Conservation (phyloP, 1,140 invertebrate genomes). For the Mercenaria mercenaria region DNA sequence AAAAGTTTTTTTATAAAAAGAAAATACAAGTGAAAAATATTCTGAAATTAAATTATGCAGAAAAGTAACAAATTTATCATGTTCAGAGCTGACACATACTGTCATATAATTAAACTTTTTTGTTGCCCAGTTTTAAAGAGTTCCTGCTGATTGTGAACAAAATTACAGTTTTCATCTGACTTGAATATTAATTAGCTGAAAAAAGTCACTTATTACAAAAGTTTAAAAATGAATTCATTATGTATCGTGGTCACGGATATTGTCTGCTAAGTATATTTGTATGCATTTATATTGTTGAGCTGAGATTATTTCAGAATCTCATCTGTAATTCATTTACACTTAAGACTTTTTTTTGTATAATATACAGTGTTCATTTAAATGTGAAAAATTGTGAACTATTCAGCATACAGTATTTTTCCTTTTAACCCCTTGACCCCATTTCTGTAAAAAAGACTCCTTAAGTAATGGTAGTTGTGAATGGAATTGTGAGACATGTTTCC, state of each 20-base stretch:
- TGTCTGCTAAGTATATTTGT: not conserved
- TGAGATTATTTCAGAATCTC: conserved; percentile 14
- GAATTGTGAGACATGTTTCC: no score
- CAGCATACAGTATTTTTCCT: not conserved
- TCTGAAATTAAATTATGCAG: no score
- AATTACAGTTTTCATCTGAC: not conserved
- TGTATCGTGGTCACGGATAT: not conserved
- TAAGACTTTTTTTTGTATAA: conserved; percentile 19
- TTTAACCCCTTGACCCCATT: not conserved
- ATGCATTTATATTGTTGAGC: not conserved
- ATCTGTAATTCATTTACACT: conserved; percentile 36
- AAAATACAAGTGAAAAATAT: no score
- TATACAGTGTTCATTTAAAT: conserved; percentile 53
- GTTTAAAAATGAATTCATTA: not conserved
- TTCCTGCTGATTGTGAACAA: not conserved
- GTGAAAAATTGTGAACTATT: conserved; percentile 42
- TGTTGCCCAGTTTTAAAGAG: not conserved
- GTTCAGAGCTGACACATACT: no score
- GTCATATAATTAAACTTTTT: no score
- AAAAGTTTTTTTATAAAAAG: no score
- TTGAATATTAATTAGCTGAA: no score
- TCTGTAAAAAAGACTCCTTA: no score
- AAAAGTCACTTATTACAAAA: no score
- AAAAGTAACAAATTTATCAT: no score
- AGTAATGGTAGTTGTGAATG: no score